Base-by-base conservation (phyloP, 2,888 invertebrate species). In the Philaethria dido region DNA sequence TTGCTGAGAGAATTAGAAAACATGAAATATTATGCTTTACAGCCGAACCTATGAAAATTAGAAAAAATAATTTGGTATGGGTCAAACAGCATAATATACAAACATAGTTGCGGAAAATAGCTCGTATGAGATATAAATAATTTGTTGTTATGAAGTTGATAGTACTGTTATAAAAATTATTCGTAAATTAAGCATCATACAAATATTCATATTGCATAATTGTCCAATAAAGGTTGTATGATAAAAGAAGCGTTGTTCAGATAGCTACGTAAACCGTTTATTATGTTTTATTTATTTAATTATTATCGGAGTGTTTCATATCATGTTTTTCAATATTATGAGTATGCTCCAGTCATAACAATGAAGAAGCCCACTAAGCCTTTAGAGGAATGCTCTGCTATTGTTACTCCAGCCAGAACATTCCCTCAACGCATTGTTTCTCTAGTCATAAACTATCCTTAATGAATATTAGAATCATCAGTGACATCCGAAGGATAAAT, bases 371-470 rank as follows among this genome's bases (percentile, higher is more conserved):
- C 20, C 22, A 16, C 22, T 42, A 22, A 42, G 57, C 42, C 22
- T n/a, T 57, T 25, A 42, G 42, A 57, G 42, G 42, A 39, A 57
- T 42, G 20, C 57, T 57, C 57, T 16, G 42, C 42, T 42, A 57
- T 57, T 57, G 57, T 42, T 57, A 16, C 16, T 11, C 9, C 9
- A 22, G 16, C 25, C 42, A 42, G n/a, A 57, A 8, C 57, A 57
- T 57, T 42, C n/a, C n/a, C 55, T 39, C 39, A 55, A 20, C 22
- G 42, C 22, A 57, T 57, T 57, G 57, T 57, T 57, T 42, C 42
- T n/a, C 9, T n/a, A 42, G 57, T 25, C 22, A 11, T 42, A 57
- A 36, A 22, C 57, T 57, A 25, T 42, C n/a, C 42, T 57, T 42
- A 42, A 20, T 57, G n/a, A 57, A 57, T 57, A 42, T 57, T 57